A percentile compares a stretch with the other conserved stretches of the same genome.
These are phyloP conservation scores for Pyrochroa serraticornis DNA, from an alignment of 2,888 invertebrate species.

Conservation along the genomic window DNA sequence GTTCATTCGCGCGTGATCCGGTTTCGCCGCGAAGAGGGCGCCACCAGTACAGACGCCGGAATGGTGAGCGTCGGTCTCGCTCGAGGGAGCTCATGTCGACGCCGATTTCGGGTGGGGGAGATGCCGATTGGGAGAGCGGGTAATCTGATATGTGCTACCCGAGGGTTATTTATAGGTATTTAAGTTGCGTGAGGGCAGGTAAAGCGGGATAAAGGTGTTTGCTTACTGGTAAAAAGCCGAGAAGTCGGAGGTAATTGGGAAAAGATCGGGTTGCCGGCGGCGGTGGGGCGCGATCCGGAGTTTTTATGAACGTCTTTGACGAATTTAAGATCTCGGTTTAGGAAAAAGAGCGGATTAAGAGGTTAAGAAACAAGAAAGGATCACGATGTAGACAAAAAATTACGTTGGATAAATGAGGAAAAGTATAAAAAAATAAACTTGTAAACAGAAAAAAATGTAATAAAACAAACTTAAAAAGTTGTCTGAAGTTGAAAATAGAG, in stretches of 20 bases:
- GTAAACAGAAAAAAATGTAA: too few relatives aligned
- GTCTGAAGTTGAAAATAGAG: too few relatives aligned
- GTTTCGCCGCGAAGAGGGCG: constrained; percentile 56
- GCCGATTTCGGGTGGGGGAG: constrained; percentile 3
- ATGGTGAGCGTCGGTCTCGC: constrained; percentile 33
- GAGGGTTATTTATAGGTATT: constrained; percentile 20
- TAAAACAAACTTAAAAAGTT: too few relatives aligned
- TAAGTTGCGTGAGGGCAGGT: constrained; percentile 22
- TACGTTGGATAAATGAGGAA: too few relatives aligned
- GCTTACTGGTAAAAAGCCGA: constrained; percentile 9
- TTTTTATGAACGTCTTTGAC: too few relatives aligned
- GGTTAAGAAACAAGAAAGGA: too few relatives aligned
- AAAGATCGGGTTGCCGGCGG: constrained; percentile 7
- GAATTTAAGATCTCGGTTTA: too few relatives aligned
- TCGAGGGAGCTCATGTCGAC: constrained; percentile 41
- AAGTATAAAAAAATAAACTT: too few relatives aligned
- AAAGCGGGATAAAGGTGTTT: constrained; percentile 18
- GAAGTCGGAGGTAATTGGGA: constrained; percentile 11
- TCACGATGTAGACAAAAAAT: too few relatives aligned
- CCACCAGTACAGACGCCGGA: constrained; percentile 45
- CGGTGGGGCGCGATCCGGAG: too few relatives aligned
- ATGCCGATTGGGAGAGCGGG: constrained; percentile 33
- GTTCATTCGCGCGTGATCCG: constrained; percentile 56
- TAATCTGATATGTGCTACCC: constrained; percentile 16
- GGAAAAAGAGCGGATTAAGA: too few relatives aligned